A percentile compares a stretch with the other conserved stretches of the same genome.
Conservation (phyloP, 2,113 vertebrate genomes). For the Jacana jacana region DNA sequence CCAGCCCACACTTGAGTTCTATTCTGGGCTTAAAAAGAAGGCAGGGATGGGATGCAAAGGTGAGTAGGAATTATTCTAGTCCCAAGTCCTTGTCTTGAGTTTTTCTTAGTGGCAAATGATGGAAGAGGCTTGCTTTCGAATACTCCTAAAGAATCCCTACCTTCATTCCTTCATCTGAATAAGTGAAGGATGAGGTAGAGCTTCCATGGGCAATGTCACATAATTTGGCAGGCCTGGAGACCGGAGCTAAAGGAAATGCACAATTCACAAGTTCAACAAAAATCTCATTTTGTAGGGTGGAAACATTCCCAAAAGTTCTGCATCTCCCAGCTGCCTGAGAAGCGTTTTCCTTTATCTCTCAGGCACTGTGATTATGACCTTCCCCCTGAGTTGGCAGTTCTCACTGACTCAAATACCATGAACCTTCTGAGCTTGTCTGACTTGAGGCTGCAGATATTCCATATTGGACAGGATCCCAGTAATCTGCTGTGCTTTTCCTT, state of each 20-base stretch:
- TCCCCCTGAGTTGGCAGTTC: conserved; percentile 13
- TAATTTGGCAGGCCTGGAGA: not conserved
- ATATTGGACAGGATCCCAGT: conserved; percentile 43
- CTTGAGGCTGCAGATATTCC: conserved; percentile 52
- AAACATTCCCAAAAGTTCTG: not conserved
- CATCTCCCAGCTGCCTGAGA: not conserved
- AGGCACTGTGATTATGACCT: conserved; percentile 3
- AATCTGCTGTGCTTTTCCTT: conserved; percentile 50
- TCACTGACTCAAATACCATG: conserved; percentile 24
- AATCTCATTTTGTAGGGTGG: not conserved
- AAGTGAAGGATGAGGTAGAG: not conserved
- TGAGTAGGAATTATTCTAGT: not conserved
- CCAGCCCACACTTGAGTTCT: conserved; percentile 7
- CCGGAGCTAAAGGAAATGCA: not conserved
- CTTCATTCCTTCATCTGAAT: conserved; percentile 10
- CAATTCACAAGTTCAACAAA: not conserved
- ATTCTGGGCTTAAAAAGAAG: not conserved
- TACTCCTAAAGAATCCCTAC: not conserved
- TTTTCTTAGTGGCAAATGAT: not conserved
- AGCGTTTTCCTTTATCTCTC: not conserved
- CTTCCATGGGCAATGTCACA: not conserved
- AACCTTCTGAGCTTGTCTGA: conserved; percentile 49
- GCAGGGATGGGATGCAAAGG: not conserved
- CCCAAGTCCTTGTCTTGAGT: not conserved
- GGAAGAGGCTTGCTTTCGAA: not conserved